Conservation (phyloP, 2,797 vertebrate species). For the Odontamblyopus rebecca region DNA sequence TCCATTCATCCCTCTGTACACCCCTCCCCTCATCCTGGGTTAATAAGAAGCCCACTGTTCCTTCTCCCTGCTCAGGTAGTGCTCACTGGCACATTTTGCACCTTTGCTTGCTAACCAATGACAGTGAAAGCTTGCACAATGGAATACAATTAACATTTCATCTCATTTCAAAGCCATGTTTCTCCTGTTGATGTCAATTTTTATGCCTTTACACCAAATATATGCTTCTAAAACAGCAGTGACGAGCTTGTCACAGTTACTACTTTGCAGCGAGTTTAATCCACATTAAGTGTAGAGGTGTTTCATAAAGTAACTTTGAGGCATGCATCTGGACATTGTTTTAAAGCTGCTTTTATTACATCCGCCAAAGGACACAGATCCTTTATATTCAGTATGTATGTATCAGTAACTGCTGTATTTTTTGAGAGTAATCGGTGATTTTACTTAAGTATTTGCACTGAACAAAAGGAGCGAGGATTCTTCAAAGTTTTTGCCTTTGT, state of each 20-base stretch:
- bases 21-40: slow-evolving; percentile 42
- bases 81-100: slow-evolving; percentile 54
- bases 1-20: slow-evolving; percentile 61
- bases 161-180: too few relatives aligned
- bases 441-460: too few relatives aligned
- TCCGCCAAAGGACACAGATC: neutral
- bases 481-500: too few relatives aligned
- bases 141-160: neutral
- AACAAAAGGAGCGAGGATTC: too few relatives aligned
- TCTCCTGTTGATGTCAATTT: too few relatives aligned
- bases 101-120: slow-evolving; percentile 24
- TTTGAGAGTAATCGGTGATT: too few relatives aligned
- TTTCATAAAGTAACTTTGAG: slow-evolving; percentile 5
- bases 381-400: too few relatives aligned
- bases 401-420: neutral
- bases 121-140: neutral
- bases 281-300: neutral
- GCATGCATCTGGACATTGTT: slow-evolving; percentile 3
- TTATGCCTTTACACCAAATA: neutral
- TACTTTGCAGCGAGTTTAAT: neutral
- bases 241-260: neutral
- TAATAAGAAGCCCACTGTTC: slow-evolving; percentile 73
- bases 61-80: slow-evolving; percentile 54
- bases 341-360: neutral
- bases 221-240: neutral